Evolutionary conservation across 2,113 vertebrate genomes (phyloP).

Genomic region (Raja brachyura): DNA sequence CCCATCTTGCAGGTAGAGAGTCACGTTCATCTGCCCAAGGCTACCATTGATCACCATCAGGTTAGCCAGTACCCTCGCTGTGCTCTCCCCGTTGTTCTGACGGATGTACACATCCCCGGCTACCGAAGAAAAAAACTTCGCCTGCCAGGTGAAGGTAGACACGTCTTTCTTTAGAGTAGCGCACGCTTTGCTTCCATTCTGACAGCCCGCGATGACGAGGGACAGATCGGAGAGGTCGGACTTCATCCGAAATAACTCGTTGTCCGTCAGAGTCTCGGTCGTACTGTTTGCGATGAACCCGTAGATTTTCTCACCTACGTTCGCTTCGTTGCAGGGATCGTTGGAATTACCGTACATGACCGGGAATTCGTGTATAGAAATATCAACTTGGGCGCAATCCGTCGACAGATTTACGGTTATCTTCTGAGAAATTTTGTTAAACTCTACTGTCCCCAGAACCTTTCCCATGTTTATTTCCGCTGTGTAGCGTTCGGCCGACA

Average conservation of each 20-base stretch:
- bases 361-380: slow-evolving; percentile 58
- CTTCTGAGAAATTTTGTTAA: slow-evolving; percentile 47
- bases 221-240: slow-evolving; percentile 55
- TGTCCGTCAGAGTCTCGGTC: slow-evolving; percentile 40
- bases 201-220: slow-evolving; percentile 53
- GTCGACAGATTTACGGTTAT: slow-evolving; percentile 51
- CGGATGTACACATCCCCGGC: slow-evolving; percentile 62
- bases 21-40: not conserved
- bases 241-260: slow-evolving; percentile 44
- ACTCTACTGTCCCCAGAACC: slow-evolving; percentile 54
- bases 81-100: slow-evolving; percentile 37
- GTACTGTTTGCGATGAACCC: slow-evolving; percentile 41
- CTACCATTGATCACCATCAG: slow-evolving; percentile 46
- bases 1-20: slow-evolving; percentile 47
- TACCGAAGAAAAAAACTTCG: slow-evolving; percentile 52
- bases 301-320: slow-evolving; percentile 53
- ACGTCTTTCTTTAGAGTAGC: slow-evolving; percentile 47
- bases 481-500: slow-evolving; percentile 47
- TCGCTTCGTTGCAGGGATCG: slow-evolving; percentile 53
- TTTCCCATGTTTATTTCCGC: slow-evolving; percentile 62
- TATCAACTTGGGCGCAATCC: slow-evolving; percentile 46
- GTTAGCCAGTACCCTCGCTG: slow-evolving; percentile 50
- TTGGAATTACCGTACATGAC: slow-evolving; percentile 59
- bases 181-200: slow-evolving; percentile 49
- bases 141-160: slow-evolving; percentile 48